A percentile compares a stretch with the other conserved stretches of the same genome.
phyloP scores from a whole-genome alignment of 2,113 vertebrate species.

The Blennius ocellaris region DNA sequence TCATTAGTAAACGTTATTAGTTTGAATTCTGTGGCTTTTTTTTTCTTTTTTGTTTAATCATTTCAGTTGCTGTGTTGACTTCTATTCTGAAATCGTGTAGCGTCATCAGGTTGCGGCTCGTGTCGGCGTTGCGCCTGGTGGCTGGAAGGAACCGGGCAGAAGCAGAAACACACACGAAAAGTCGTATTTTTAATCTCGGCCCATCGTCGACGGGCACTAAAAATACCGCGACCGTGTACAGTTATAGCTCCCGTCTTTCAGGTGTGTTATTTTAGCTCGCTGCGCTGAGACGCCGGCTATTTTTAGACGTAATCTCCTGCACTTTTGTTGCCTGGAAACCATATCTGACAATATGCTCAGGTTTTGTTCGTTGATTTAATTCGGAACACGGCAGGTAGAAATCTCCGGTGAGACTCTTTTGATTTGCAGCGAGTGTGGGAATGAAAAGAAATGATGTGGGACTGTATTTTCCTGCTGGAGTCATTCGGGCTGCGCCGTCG shows the following conservation, averaged over 20 bases:
- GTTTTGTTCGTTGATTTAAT: constrained; percentile 31
- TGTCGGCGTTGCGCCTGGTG: too few species aligned
- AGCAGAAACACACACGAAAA: background rate
- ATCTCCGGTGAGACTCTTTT: constrained; percentile 2
- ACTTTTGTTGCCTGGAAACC: constrained; percentile 78
- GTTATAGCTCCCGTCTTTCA: constrained; percentile 47
- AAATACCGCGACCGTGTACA: constrained; percentile 50
- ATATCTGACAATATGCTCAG: constrained; percentile 34
- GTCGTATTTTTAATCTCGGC: constrained; percentile 63
- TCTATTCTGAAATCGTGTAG: too few species aligned
- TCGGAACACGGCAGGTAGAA: constrained; percentile 26
- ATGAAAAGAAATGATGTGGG: constrained; percentile 12
- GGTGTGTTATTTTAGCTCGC: constrained; percentile 52
- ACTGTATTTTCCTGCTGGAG: constrained; percentile 46
- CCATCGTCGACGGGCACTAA: constrained; percentile 23
- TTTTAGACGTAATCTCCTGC: constrained; percentile 63
- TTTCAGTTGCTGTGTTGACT: constrained; percentile 6
- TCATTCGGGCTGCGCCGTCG: constrained; percentile 9
- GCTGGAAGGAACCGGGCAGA: constrained; percentile 44
- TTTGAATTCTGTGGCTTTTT: too few species aligned
- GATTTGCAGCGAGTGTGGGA: background rate
- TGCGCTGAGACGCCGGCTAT: constrained; percentile 54
- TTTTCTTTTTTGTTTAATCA: too few species aligned
- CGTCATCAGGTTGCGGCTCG: too few species aligned
- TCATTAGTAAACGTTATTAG: too few species aligned